Percentiles rank a stretch among this genome's conserved stretches.
Evolutionary conservation across 2,113 vertebrate species (phyloP).

Genomic region (Ageneiosus marmoratus): DNA sequence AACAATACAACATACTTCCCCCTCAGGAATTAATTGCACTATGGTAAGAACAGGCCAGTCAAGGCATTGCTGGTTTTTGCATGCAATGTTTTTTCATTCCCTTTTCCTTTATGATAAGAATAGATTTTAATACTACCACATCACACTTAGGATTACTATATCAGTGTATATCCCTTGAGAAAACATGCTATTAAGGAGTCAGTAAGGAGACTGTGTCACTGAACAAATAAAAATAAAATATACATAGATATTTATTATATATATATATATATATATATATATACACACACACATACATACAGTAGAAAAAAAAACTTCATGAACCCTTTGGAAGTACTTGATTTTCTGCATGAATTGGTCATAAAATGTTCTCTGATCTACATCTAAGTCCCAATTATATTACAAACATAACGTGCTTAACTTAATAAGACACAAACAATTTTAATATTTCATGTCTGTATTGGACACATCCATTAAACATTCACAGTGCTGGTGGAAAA

Average conservation of each 20-base stretch:
- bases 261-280: not conserved
- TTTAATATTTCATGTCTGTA: no score
- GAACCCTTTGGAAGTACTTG: no score
- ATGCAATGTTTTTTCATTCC: conserved; percentile 15
- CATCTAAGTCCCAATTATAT: no score
- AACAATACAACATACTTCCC: conserved; percentile 54
- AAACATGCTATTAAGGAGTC: conserved; percentile 29
- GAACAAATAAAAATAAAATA: conserved; percentile 25
- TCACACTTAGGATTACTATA: conserved; percentile 28
- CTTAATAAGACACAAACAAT: no score
- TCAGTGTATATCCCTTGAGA: conserved; percentile 15
- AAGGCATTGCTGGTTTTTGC: conserved; percentile 36
- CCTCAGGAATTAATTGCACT: conserved; percentile 55
- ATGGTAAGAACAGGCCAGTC: conserved; percentile 37
- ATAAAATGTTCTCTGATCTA: no score
- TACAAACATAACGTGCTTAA: no score
- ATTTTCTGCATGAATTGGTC: no score
- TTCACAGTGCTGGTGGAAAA: no score
- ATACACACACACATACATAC: conserved; percentile 23
- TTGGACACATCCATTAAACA: no score
- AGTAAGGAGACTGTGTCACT: conserved; percentile 25
- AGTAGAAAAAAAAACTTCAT: not conserved
- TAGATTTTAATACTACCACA: conserved; percentile 25
- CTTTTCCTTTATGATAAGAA: conserved; percentile 2
- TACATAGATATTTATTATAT: conserved; percentile 5